These are phyloP conservation scores for Carapus acus DNA, from an alignment of 2,797 vertebrate genomes.

Conservation along the genomic window DNA sequence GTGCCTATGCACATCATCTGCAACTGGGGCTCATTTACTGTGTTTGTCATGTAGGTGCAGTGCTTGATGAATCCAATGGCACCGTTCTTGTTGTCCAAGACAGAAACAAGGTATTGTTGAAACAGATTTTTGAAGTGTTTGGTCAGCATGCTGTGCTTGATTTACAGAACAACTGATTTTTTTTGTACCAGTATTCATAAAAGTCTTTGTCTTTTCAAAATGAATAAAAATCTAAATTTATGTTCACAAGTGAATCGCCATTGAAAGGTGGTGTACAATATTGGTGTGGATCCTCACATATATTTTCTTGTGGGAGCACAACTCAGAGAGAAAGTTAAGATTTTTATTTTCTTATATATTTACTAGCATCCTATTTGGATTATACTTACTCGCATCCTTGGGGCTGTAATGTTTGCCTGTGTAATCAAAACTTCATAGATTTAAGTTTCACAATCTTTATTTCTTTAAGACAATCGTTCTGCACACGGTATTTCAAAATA, in stretches of 20 bases:
- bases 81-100: constrained; percentile 93
- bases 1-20: neutral
- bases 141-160: no score
- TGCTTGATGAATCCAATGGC: constrained; percentile 81
- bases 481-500: constrained; percentile 33
- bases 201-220: no score
- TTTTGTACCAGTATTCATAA: no score
- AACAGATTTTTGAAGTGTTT: no score
- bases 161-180: no score
- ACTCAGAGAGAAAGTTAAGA: no score
- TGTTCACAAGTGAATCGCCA: no score
- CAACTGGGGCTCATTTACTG: neutral
- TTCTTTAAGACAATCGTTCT: constrained; percentile 33
- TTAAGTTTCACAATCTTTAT: constrained; percentile 45
- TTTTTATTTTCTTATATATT: no score
- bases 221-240: no score
- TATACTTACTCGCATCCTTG: constrained; percentile 18
- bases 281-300: no score
- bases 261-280: no score
- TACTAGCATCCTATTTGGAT: neutral
- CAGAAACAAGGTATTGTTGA: constrained; percentile 81
- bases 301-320: no score
- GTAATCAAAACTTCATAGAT: constrained; percentile 16
- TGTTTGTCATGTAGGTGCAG: constrained; percentile 78
- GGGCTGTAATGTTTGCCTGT: neutral